Evolutionary conservation across 1,140 invertebrate species (phyloP).

Genomic region (Orchestia grillus): DNA sequence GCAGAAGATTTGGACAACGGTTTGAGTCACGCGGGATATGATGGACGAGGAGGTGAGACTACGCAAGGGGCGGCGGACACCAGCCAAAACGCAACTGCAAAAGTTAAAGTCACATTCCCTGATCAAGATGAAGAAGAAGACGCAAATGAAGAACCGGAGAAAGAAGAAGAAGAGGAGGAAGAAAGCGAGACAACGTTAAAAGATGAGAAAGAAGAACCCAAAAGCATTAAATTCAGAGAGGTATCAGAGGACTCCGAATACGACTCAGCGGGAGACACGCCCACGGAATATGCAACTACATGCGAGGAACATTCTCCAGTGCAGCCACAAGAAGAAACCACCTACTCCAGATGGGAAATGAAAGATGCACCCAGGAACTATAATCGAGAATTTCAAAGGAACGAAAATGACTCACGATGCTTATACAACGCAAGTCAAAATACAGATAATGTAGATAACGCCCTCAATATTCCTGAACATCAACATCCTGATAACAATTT

Average conservation of each 20-base stretch:
- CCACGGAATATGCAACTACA: background rate
- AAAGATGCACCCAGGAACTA: background rate
- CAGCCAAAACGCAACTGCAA: background rate
- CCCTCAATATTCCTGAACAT: background rate
- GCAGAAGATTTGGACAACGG: background rate
- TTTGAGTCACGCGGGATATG: background rate
- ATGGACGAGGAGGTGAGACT: background rate
- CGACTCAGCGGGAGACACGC: background rate
- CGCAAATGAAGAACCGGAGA: background rate
- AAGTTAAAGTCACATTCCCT: background rate
- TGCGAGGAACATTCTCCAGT: background rate
- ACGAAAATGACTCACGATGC: background rate
- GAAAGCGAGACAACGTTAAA: background rate
- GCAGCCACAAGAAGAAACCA: background rate
- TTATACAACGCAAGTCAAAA: background rate
- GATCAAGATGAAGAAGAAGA: background rate
- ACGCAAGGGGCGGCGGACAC: background rate
- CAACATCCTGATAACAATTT: background rate
- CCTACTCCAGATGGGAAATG: background rate
- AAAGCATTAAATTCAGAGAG: background rate
- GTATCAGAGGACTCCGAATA: background rate
- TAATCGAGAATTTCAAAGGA: background rate
- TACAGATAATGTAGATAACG: background rate
- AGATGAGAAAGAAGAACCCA: background rate
- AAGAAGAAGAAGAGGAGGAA: background rate